Evolutionary conservation across 2,888 invertebrate genomes (phyloP).

Genomic region (Oasisia sp.): DNA sequence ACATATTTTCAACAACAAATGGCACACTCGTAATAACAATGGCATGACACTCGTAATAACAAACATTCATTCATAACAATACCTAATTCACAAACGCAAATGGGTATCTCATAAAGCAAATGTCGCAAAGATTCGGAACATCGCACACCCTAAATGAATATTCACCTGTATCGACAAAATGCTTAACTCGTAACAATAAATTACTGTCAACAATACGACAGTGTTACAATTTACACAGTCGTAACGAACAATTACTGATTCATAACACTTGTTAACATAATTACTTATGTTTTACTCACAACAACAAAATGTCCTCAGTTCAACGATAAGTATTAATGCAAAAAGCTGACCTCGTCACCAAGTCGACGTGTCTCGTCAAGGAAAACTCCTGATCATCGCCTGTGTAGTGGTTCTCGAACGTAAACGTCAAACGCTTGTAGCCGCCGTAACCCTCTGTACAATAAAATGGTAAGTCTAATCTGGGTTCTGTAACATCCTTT

Average conservation of each 20-base stretch:
- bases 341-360: background rate
- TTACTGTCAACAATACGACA: background rate
- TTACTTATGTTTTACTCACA: background rate
- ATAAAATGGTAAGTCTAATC: background rate
- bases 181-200: background rate
- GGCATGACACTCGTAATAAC: too few relatives aligned
- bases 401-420: slow-evolving; percentile 13
- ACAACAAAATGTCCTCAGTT: background rate
- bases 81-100: too few relatives aligned
- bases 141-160: too few relatives aligned
- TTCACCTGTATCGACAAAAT: too few relatives aligned
- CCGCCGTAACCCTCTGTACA: background rate
- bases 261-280: background rate
- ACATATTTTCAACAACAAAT: too few relatives aligned
- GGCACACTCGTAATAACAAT: too few relatives aligned
- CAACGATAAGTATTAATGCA: background rate
- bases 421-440: slow-evolving; percentile 6
- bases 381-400: background rate
- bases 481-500: background rate
- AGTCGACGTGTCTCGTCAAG: background rate
- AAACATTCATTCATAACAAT: too few relatives aligned
- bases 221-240: background rate
- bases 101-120: too few relatives aligned
- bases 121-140: too few relatives aligned
- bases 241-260: background rate